Percentiles rank a stretch among this genome's conserved stretches.
phyloP scores from a whole-genome alignment of 2,797 vertebrate genomes.

The Eospalax fontanierii region DNA sequence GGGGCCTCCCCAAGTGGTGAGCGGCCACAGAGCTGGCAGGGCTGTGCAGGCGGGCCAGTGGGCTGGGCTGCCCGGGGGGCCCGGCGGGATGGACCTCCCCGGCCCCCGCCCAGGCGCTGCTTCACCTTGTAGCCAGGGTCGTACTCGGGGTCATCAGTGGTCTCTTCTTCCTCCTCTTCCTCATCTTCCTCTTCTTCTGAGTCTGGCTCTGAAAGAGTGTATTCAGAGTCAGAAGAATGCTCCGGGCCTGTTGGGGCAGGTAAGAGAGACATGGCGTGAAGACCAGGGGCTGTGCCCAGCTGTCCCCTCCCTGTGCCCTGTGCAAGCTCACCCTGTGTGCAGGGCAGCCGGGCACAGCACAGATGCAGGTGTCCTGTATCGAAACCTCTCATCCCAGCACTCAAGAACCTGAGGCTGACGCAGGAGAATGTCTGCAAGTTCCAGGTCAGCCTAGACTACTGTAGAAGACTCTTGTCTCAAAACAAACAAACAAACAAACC shows the following conservation, averaged over 20 bases:
- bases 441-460: background rate
- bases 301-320: background rate
- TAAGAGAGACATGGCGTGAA: background rate
- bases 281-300: background rate
- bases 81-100: slow-evolving; percentile 81
- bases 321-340: background rate
- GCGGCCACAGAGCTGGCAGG: slow-evolving; percentile 82
- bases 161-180: slow-evolving; percentile 85
- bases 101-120: slow-evolving; percentile 84
- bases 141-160: slow-evolving; percentile 83
- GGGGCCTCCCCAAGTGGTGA: slow-evolving; percentile 77
- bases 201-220: slow-evolving; percentile 85
- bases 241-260: slow-evolving; percentile 71
- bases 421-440: background rate
- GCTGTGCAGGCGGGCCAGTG: slow-evolving; percentile 69
- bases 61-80: slow-evolving; percentile 78
- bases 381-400: background rate
- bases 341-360: background rate
- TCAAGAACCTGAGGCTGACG: background rate
- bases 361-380: background rate
- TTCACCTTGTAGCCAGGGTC: slow-evolving; percentile 87
- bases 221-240: slow-evolving; percentile 84
- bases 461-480: background rate
- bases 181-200: slow-evolving; percentile 85
- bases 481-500: background rate